A percentile compares a stretch with the other conserved stretches of the same genome.
phyloP scores from a whole-genome alignment of 2,888 invertebrate genomes.

The Lucinisca nassula region DNA sequence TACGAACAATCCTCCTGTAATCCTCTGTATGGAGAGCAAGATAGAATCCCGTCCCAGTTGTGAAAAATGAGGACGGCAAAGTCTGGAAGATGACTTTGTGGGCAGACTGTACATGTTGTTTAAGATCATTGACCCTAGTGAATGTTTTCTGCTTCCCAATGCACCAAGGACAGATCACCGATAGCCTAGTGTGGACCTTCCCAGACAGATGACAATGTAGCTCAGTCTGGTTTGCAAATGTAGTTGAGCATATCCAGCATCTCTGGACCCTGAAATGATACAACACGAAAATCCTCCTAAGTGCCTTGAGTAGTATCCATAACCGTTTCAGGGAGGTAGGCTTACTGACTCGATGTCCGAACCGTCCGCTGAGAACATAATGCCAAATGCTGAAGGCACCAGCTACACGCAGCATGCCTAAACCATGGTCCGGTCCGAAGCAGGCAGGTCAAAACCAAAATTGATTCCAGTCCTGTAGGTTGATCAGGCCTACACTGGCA shows the following conservation, averaged over 20 bases:
- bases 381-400: not conserved
- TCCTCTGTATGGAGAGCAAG: slow-evolving; percentile 21
- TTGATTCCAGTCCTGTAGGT: not conserved
- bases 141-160: slow-evolving; percentile 7
- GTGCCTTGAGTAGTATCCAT: not conserved
- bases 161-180: slow-evolving; percentile 43
- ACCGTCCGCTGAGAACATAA: no score
- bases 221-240: slow-evolving; percentile 1
- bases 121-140: slow-evolving; percentile 30
- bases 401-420: not conserved
- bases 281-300: not conserved
- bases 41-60: not conserved
- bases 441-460: not conserved
- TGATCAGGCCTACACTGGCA: not conserved
- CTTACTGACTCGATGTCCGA: not conserved
- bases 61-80: not conserved
- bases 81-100: not conserved
- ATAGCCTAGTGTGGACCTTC: not conserved
- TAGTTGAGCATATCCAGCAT: slow-evolving; percentile 32
- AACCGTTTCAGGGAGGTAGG: not conserved
- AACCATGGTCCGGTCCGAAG: not conserved
- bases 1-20: slow-evolving; percentile 34
- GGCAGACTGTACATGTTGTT: not conserved
- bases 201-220: slow-evolving; percentile 19
- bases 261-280: slow-evolving; percentile 31